Evolutionary conservation across 2,888 invertebrate genomes (phyloP).

Genomic region (Dynastes tityus): DNA sequence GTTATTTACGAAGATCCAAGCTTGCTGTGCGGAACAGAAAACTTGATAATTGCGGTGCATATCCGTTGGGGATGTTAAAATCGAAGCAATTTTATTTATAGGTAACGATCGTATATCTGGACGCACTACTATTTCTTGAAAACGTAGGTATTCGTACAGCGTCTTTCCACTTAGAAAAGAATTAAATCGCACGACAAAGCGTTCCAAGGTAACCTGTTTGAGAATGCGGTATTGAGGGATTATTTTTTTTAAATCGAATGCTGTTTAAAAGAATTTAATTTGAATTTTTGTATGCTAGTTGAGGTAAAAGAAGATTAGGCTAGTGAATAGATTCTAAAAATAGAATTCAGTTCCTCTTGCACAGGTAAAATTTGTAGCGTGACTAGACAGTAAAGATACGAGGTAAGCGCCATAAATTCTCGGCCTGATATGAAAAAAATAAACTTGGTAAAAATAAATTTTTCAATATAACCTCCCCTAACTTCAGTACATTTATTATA

Average conservation of each 20-base stretch:
- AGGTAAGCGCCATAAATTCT: too few relatives aligned
- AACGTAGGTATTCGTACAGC: not conserved
- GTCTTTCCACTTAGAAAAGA: constrained; percentile 1
- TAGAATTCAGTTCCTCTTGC: too few relatives aligned
- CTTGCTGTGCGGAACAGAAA: not conserved
- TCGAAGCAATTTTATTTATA: constrained; percentile 12
- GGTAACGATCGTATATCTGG: not conserved
- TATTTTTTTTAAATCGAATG: not conserved
- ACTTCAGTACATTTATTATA: too few relatives aligned
- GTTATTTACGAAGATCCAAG: not conserved
- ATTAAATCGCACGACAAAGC: not conserved
- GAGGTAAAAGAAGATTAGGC: too few relatives aligned
- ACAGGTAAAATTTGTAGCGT: too few relatives aligned
- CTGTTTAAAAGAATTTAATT: not conserved
- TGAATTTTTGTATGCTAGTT: not conserved
- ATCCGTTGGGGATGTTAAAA: constrained; percentile 14
- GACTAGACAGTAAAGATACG: too few relatives aligned
- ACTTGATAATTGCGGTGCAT: constrained; percentile 8
- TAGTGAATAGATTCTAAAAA: too few relatives aligned
- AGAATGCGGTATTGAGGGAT: not conserved
- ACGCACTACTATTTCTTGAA: not conserved
- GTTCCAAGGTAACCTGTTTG: not conserved
- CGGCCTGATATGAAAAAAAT: too few relatives aligned
- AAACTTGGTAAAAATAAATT: too few relatives aligned
- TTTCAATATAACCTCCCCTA: too few relatives aligned